Conservation (phyloP, 2,113 vertebrate species). For the Gulo gulo region DNA sequence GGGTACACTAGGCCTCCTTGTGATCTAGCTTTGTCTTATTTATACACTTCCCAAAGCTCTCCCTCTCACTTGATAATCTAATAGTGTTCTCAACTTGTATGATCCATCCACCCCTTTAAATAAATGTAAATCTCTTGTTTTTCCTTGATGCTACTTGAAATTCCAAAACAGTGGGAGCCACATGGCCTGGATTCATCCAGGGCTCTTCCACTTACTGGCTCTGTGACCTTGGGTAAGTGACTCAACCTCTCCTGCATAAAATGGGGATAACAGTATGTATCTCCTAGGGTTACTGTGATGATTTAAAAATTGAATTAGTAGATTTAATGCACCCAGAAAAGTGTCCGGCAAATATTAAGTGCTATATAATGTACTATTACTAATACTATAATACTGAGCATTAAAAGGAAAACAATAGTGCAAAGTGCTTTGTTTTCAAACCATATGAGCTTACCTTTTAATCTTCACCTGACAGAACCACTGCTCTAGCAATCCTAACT, state of each 20-base stretch:
- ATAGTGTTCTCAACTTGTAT: neutral
- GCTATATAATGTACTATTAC: neutral
- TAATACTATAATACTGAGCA: neutral
- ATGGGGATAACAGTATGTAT: neutral
- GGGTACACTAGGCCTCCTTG: neutral
- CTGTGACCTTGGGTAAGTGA: neutral
- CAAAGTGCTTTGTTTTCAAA: neutral
- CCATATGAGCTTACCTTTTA: neutral
- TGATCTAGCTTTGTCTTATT: neutral
- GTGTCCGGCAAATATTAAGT: neutral
- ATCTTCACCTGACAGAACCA: neutral
- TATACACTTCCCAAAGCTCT: neutral
- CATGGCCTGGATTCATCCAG: neutral
- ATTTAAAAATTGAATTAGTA: neutral
- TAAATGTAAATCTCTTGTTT: neutral
- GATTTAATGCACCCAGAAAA: neutral
- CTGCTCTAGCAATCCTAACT: neutral
- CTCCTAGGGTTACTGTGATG: neutral
- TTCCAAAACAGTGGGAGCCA: neutral
- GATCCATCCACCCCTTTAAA: neutral
- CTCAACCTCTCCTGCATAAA: neutral
- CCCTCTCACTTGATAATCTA: neutral
- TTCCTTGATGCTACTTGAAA: slow-evolving; percentile 11
- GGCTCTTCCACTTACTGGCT: neutral
- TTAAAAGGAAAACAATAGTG: neutral